Evolutionary conservation across 2,797 vertebrate genomes (phyloP), one percentile per base, ranked within the genome.

Genomic region (Antennarius maculatus): DNA sequence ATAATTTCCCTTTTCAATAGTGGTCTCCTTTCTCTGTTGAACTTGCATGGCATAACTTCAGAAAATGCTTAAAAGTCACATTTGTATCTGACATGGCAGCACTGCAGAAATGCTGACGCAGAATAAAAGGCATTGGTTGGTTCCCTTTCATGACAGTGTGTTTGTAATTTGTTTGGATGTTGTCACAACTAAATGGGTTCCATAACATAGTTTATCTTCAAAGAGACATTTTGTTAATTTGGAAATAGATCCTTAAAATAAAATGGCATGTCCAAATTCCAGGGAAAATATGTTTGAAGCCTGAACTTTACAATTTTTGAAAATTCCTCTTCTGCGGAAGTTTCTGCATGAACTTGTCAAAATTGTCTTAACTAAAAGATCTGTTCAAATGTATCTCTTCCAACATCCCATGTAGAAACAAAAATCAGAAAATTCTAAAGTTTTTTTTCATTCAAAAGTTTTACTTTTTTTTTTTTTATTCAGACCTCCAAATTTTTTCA

Each of bases 1-100:
- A 81, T 82, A 28, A 74, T 84, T 74, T 29, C 80, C 49, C 54
- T 43, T 46, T 51, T 55, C 65, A 17, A 67, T 39, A 27, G 51
- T n/a, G 58, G 8, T 47, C 17, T 61, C 50, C 66, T 74, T 17
- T 17, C 69, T 46, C 56, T 23, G 18, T 18, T 51, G 39, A 23
- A 58, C 27, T 54, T 51, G 4, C 6, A 57, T 6, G 45, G 42
- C 42, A 43, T 43, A 43, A 43, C 14, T 43, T 39, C 37, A 39
- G 1, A 6, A 39, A 39, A 39, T 39, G 37, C 37, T 34, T 9
- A 9, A 13, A 52, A 37, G 11, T 37, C 8, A 3, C 2, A 0
- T 17, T 16, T 39, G 9, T 39, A 39, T 39, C 37, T 39, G 16
- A 13, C 13, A 42, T 6, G n/a, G 5, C 7, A 39, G 37, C 37